A percentile compares a stretch with the other conserved stretches of the same genome.
These are phyloP conservation scores for Leuciscus idus DNA, from an alignment of 2,113 vertebrate species.

Conservation along the genomic window DNA sequence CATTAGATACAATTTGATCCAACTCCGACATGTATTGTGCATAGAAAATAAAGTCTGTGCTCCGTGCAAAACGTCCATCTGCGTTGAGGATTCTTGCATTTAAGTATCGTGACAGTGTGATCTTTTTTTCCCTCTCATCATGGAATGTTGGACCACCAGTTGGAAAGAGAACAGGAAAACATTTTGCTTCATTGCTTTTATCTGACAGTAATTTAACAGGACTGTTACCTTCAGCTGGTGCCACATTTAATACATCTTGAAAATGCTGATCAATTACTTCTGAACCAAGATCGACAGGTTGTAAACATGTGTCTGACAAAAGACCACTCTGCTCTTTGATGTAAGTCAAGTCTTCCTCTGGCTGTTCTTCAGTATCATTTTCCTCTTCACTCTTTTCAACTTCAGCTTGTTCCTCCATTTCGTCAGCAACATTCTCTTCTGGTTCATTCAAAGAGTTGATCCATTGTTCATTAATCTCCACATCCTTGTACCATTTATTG, in stretches of 20 bases:
- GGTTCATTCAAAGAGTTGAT: slow-evolving; percentile 10
- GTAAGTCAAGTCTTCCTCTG: slow-evolving; percentile 29
- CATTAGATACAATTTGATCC: slow-evolving; percentile 30
- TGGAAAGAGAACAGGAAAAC: slow-evolving; percentile 46
- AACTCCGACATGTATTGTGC: slow-evolving; percentile 45
- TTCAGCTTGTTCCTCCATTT: not conserved
- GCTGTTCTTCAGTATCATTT: not conserved
- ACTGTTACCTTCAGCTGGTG: slow-evolving; percentile 38
- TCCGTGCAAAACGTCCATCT: slow-evolving; percentile 48
- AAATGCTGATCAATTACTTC: slow-evolving; percentile 46
- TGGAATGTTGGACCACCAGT: slow-evolving; percentile 17
- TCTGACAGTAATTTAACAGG: slow-evolving; percentile 32
- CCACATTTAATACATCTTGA: slow-evolving; percentile 11
- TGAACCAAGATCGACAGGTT: not conserved
- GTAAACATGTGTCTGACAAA: slow-evolving; percentile 18
- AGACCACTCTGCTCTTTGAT: slow-evolving; percentile 18
- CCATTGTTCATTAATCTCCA: slow-evolving; percentile 38
- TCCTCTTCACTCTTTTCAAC: not conserved
- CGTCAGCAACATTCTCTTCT: not conserved
- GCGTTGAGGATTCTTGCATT: slow-evolving; percentile 40
- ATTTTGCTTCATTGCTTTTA: slow-evolving; percentile 32
- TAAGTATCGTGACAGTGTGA: slow-evolving; percentile 17
- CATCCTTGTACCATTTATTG: slow-evolving; percentile 30
- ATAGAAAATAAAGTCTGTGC: slow-evolving; percentile 41
- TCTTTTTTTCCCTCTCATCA: not conserved